Base-by-base conservation (phyloP, 2,888 invertebrate genomes). In the Parthenolecanium corni region DNA sequence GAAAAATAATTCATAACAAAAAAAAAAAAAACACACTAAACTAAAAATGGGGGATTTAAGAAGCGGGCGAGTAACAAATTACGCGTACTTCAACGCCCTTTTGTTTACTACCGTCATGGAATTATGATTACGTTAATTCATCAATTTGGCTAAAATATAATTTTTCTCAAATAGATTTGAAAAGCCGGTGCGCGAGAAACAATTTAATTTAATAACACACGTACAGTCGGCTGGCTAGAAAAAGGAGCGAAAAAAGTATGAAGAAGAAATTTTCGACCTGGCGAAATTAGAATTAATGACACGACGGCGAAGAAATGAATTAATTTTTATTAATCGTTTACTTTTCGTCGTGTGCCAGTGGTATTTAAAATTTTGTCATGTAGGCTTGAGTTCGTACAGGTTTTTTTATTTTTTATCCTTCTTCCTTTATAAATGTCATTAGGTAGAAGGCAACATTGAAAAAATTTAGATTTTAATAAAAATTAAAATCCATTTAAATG, bases 31-130 rank as follows among this genome's bases (percentile, higher is more conserved):
- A 56, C 42, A 56, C 42, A 56, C 25, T 6, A 31, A n/a, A n/a
- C n/a, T n/a, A n/a, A n/a, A n/a, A n/a, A n/a, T n/a, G n/a, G n/a
- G n/a, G n/a, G n/a, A n/a, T n/a, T n/a, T n/a, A n/a, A n/a, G n/a
- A n/a, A n/a, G n/a, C n/a, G 31, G 31, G 31, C n/a, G n/a, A 31
- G 31, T 31, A 31, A 31, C 31, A 31, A 31, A 31, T 31, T 31
- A 31, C 31, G 31, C 31, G 31, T 44, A 56, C 56, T 56, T 56
- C 42, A 56, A 56, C 56, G 42, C 56, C 56, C 56, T 56, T 56
- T 56, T 56, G 56, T 56, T 56, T 56, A 56, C 56, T 42, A 18
- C 56, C 56, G 56, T 56, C 56, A 56, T 56, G 56, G 56, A 56
- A 56, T 56, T 56, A 56, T 25, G 56, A 46, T 5, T 40, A 56